Conservation (phyloP, 2,797 vertebrate species). For the Rhincodon typus region DNA sequence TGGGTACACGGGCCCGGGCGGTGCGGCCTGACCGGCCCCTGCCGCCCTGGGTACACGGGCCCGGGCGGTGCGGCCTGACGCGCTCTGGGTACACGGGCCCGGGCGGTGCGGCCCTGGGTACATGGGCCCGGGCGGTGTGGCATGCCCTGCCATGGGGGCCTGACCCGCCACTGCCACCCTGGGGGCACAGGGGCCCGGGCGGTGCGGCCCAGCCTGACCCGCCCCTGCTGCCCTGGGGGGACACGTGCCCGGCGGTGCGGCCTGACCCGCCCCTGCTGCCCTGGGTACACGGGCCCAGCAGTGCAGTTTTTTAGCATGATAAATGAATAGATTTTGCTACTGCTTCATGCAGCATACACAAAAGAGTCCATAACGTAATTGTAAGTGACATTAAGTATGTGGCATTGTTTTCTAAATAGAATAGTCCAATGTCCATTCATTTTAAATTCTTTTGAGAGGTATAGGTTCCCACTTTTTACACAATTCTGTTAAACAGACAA, state of each 20-base stretch:
- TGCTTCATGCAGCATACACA: not conserved
- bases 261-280: no score
- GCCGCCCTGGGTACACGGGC: not conserved
- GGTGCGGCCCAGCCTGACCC: no score
- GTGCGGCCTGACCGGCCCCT: not conserved
- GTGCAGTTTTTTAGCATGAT: not conserved
- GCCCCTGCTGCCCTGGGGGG: no score
- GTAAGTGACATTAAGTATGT: not conserved
- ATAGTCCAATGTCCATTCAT: not conserved
- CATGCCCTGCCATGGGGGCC: no score
- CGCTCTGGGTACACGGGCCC: not conserved
- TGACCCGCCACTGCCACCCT: no score
- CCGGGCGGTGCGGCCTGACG: no score
- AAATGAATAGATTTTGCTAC: not conserved
- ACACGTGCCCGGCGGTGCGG: no score
- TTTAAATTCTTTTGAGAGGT: not conserved
- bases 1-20: not conserved
- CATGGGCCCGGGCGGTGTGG: no score
- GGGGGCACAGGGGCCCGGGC: no score
- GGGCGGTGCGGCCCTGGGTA: not conserved
- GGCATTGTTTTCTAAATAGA: not conserved
- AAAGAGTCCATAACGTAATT: not conserved
- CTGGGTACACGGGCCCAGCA: no score
- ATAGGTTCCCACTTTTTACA: not conserved
- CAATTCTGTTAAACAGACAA: not conserved